These are phyloP conservation scores for Spodoptera littoralis DNA, from an alignment of 2,888 invertebrate species.

Conservation along the genomic window DNA sequence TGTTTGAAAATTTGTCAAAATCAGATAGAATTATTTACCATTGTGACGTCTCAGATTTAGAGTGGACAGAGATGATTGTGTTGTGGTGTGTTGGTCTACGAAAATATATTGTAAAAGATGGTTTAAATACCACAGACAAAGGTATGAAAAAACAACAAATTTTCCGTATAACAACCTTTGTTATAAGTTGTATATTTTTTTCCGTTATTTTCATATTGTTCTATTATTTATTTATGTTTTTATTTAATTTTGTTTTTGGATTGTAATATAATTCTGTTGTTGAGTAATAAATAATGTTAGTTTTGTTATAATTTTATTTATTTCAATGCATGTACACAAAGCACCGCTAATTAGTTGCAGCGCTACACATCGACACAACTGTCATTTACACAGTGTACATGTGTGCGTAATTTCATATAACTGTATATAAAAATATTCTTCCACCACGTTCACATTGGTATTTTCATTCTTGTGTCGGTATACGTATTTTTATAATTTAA, in stretches of 20 bases:
- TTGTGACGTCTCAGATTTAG: slow-evolving; percentile 47
- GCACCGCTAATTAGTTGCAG: too few species aligned
- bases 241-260: background rate
- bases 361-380: too few species aligned
- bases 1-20: slow-evolving; percentile 47
- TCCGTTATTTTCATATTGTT: background rate
- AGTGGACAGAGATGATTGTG: slow-evolving; percentile 46
- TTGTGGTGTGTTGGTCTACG: slow-evolving; percentile 56
- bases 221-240: slow-evolving; percentile 2
- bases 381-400: too few species aligned
- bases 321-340: background rate
- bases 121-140: slow-evolving; percentile 32
- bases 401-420: too few species aligned
- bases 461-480: too few species aligned
- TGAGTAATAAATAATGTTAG: too few species aligned
- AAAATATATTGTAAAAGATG: slow-evolving; percentile 47
- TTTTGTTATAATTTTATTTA: too few species aligned
- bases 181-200: slow-evolving; percentile 16
- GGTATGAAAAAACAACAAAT: slow-evolving; percentile 50
- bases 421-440: too few species aligned
- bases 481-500: too few species aligned
- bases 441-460: too few species aligned
- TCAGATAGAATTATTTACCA: slow-evolving; percentile 55
- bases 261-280: background rate
- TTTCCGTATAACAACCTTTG: slow-evolving; percentile 41